Percentiles rank a stretch among this genome's conserved stretches.
phyloP scores from a whole-genome alignment of 2,113 vertebrate genomes.

The Porphyrio hochstetteri region DNA sequence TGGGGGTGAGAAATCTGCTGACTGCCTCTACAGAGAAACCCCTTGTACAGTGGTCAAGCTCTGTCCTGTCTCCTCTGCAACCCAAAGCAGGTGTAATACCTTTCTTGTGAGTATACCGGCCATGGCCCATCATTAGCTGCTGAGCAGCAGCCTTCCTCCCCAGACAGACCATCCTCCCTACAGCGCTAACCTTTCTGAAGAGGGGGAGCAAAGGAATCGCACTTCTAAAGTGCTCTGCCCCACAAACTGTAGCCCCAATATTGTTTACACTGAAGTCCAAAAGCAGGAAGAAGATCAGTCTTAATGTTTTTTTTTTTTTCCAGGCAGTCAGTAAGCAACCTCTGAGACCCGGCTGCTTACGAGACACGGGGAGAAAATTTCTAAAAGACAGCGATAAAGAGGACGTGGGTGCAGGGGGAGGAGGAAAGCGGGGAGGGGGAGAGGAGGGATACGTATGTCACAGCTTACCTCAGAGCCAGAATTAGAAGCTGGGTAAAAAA shows the following conservation, averaged over 20 bases:
- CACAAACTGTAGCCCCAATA: neutral
- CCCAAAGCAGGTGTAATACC: fast-evolving
- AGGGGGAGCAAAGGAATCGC: neutral
- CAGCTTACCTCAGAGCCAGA: slow-evolving; percentile 83
- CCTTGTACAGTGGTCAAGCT: neutral
- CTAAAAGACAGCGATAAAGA: slow-evolving; percentile 12
- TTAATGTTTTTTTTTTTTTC: neutral
- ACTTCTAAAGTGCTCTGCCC: neutral
- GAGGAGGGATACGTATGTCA: slow-evolving; percentile 77
- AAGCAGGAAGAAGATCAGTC: neutral
- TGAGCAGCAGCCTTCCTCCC: neutral
- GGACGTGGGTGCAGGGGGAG: slow-evolving; percentile 52
- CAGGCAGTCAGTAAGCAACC: neutral
- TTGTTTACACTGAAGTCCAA: neutral
- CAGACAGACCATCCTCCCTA: neutral
- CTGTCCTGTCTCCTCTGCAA: neutral
- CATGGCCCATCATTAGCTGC: neutral
- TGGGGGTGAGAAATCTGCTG: neutral
- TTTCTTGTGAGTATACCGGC: fast-evolving
- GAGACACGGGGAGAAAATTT: neutral
- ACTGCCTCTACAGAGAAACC: neutral
- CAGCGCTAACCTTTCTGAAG: fast-evolving
- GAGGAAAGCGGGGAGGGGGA: slow-evolving; percentile 37
- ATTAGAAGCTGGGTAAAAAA: slow-evolving; percentile 79
- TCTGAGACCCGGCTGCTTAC: neutral